Percentiles rank a stretch among this genome's conserved stretches.
These are phyloP conservation scores for Albula goreensis DNA, from an alignment of 2,113 vertebrate genomes.

Conservation along the genomic window DNA sequence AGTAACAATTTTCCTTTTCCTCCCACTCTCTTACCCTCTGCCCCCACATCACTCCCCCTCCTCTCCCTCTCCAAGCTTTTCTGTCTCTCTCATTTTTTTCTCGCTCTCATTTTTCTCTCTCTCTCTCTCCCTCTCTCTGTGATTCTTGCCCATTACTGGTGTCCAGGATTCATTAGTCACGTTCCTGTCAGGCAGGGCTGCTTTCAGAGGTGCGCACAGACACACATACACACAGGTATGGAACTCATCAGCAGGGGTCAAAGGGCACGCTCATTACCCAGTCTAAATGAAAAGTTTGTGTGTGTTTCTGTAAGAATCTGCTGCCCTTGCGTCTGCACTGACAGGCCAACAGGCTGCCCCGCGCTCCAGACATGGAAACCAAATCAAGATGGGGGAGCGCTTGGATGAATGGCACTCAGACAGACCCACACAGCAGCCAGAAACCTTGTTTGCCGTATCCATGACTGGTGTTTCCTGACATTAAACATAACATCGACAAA, in stretches of 20 bases:
- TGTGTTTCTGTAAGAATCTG: slow-evolving; percentile 80
- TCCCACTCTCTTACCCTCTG: slow-evolving; percentile 5
- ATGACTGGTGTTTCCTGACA: slow-evolving; percentile 85
- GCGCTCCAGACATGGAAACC: slow-evolving; percentile 79
- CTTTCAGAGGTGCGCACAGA: slow-evolving; percentile 84
- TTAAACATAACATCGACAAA: slow-evolving; percentile 88
- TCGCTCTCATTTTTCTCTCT: slow-evolving; percentile 20
- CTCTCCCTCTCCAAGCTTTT: slow-evolving; percentile 23
- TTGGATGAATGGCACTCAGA: slow-evolving; percentile 77
- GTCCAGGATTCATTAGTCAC: slow-evolving; percentile 97
- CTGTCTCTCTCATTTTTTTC: slow-evolving; percentile 31
- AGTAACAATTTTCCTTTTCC: slow-evolving; percentile 24
- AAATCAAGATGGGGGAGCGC: slow-evolving; percentile 80
- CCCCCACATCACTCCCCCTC: slow-evolving; percentile 30
- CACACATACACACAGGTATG: slow-evolving; percentile 90
- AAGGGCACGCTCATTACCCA: slow-evolving; percentile 98
- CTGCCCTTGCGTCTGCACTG: slow-evolving; percentile 68
- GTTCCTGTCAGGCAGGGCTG: slow-evolving; percentile 89
- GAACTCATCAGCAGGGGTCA: slow-evolving; percentile 96
- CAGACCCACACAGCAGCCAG: slow-evolving; percentile 74
- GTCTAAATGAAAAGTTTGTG: slow-evolving; percentile 96
- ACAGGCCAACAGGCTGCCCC: slow-evolving; percentile 68
- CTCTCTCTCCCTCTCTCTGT: slow-evolving; percentile 43
- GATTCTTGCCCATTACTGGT: slow-evolving; percentile 92
- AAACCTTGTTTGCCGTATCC: slow-evolving; percentile 77